Base-by-base conservation (phyloP, 2,797 vertebrate species). In the Margarornis squamiger region DNA sequence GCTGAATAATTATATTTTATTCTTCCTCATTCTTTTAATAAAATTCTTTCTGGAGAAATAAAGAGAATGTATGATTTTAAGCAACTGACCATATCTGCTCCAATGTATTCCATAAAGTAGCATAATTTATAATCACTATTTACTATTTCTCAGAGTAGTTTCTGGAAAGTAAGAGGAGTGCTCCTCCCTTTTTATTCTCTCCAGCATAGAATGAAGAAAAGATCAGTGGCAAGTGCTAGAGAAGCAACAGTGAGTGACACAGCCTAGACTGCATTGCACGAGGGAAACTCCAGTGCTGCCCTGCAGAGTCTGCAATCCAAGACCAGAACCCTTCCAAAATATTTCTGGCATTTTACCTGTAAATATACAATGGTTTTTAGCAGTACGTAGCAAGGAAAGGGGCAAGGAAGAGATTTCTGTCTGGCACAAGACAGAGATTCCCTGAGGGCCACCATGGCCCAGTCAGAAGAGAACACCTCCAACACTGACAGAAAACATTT, bases 201-300 rank as follows among this genome's bases (percentile, higher is more conserved):
- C 26, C 45, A 58, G 21, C 49, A 87, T 51, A 85, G 36, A 38
- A 81, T 32, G 57, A 90, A 87, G 59, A 26, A 55, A 49, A 67
- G 43, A 71, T 15, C 36, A 74, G 27, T 23, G 27, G 18, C 4
- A 49, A 72, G 9, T 14, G 17, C 80, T 57, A 20, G 7, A 84
- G 51, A 34, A 78, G 18, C 29, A 32, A 26, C 1, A 0, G 67
- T 79, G 43, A 76, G 39, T 13, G 10, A 55, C 7, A 27, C 58
- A 12, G 2, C 4, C 10, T 3, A 2, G 2, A 9, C 30, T 68
- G 30, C 36, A 30, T 3, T 22, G 34, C 39, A 19, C 0, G 0
- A 76, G 39, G 41, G 23, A 61, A 82, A 43, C n/a, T 30, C 36
- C 36, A 49, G 46, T 3, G 2, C n/a, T 5, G 0, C 54, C 54